A percentile compares a stretch with the other conserved stretches of the same genome.
phyloP scores from a whole-genome alignment of 1,140 invertebrate genomes.

The Lineus longissimus region DNA sequence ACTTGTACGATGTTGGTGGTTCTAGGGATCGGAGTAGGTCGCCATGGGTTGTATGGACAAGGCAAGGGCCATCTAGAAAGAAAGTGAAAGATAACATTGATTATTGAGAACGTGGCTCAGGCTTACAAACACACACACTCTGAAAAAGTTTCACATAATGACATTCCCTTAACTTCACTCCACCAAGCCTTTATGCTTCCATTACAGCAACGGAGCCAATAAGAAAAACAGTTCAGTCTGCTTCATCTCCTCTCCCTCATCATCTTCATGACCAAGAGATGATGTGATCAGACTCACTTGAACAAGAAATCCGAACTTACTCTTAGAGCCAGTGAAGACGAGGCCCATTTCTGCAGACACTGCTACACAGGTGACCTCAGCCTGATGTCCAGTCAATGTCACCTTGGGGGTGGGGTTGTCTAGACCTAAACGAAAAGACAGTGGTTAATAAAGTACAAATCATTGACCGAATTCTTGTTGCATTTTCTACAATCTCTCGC shows the following conservation, averaged over 20 bases:
- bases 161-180: no score
- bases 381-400: constrained; percentile 94
- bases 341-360: constrained; percentile 96
- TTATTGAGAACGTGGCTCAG: not conserved
- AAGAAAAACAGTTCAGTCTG: no score
- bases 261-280: no score
- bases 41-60: constrained; percentile 97
- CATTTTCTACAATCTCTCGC: no score
- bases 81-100: not conserved
- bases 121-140: not conserved
- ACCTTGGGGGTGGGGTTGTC: constrained; percentile 89
- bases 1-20: constrained; percentile 65
- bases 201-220: no score
- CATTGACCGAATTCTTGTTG: not conserved
- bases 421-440: constrained; percentile 36
- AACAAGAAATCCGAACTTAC: no score
- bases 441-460: not conserved
- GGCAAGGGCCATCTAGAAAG: constrained; percentile 81
- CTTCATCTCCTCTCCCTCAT: no score
- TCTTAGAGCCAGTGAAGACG: constrained; percentile 81
- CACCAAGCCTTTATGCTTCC: not conserved
- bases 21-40: constrained; percentile 91
- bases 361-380: constrained; percentile 88
- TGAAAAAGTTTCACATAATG: no score
- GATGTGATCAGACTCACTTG: no score